Base-by-base conservation (phyloP, 1,140 invertebrate species). In the Megathymus violae region DNA sequence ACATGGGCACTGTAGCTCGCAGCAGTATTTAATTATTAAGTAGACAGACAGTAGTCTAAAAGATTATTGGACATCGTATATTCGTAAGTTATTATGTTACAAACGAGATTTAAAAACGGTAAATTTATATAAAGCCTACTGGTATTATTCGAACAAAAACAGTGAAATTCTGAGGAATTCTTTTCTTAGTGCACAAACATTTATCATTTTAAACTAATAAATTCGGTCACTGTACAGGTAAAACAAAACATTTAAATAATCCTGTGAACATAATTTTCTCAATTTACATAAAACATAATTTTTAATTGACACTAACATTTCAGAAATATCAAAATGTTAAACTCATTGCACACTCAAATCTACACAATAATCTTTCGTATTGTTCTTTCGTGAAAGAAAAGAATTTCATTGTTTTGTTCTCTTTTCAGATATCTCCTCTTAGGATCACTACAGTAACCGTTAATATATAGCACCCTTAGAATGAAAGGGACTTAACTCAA, bases 341-440 rank as follows among this genome's bases (percentile, higher is more conserved):
- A 11, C 34, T 36, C 10, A 2, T 3, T 11, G n/a, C 34, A n/a
- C 2, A 36, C 0, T 36, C 1, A 4, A 7, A 11, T 3, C 2
- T 2, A 3, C 34, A 36, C 34, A 7, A 3, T 2, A 9, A 9
- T 10, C 27, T 31, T 36, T 36, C 34, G 19, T 22, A 22, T 3
- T 3, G 2, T 22, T 22, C 10, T 9, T 40, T 48, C 22, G 34
- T 19, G 17, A 17, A 13, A 16, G 6, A 15, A 6, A 9, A 54
- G 51, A 54, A 43, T 16, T 54, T 54, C 19, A 27, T 16, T 17
- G 27, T 3, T 27, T 10, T 54, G 38, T n/a, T n/a, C n/a, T n/a
- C n/a, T n/a, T n/a, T 19, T 54, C 38, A 54, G 38, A 27, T 15
- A 25, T n/a, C 5, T 11, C 25, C 17, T 52, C 19, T 22, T 22